Evolutionary conservation across 2,113 vertebrate species (phyloP).

Genomic region (Nothobranchius kuhntae): DNA sequence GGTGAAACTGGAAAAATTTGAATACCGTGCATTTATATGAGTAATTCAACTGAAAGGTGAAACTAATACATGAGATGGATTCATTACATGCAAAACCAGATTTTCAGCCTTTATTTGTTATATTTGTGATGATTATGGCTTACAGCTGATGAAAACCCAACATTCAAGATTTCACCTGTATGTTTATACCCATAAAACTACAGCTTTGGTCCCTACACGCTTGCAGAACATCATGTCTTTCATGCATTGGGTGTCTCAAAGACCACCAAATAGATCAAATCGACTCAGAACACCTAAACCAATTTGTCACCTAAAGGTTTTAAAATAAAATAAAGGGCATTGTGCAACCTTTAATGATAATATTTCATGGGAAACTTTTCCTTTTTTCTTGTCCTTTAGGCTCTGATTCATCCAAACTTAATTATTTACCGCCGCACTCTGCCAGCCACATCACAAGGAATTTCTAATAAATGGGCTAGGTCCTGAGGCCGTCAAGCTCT

Average conservation of each 20-base stretch:
- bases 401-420: slow-evolving; percentile 36
- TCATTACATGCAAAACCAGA: too few species aligned
- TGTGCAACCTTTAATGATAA: not conserved
- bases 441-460: slow-evolving; percentile 66
- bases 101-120: too few species aligned
- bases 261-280: not conserved
- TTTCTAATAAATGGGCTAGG: slow-evolving; percentile 53
- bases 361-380: slow-evolving; percentile 10
- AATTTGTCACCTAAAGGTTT: not conserved
- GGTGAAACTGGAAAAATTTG: too few species aligned
- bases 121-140: too few species aligned
- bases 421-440: slow-evolving; percentile 59
- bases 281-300: not conserved
- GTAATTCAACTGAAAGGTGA: too few species aligned
- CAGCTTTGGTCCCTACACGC: too few species aligned
- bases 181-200: too few species aligned
- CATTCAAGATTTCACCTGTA: too few species aligned
- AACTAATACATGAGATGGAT: too few species aligned
- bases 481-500: slow-evolving; percentile 32
- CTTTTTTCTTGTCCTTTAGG: slow-evolving; percentile 19
- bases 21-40: too few species aligned
- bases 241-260: not conserved
- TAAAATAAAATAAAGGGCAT: not conserved
- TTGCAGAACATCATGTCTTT: too few species aligned
- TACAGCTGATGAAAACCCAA: too few species aligned